Base-by-base conservation (phyloP, 2,797 vertebrate genomes). In the Arrhamphus sclerolepis region DNA sequence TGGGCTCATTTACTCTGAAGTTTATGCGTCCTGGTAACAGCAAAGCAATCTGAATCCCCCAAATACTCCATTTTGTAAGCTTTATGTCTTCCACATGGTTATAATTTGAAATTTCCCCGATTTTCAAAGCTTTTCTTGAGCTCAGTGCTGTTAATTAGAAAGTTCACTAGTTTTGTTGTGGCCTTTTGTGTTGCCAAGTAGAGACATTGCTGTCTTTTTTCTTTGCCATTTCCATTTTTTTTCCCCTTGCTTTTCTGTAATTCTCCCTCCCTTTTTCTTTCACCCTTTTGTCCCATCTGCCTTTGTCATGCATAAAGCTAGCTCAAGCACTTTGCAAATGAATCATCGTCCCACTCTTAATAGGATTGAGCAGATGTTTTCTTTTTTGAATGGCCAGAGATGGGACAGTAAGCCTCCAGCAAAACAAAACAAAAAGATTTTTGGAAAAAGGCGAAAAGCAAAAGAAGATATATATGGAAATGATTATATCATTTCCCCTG, bases 71-170 rank as follows among this genome's bases (percentile, higher is more conserved):
- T 83, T 80, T 72, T 84, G 69, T 77, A 71, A 65, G 80, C 85
- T 77, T 83, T 78, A 89, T 82, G 78, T 64, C 56, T 78, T 89
- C 80, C 88, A 86, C 72, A 89, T 91, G 89, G 86, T 90, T 91
- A 87, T 88, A 88, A 88, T 92, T 91, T 89, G 60, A 81, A 71
- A 85, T 90, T 89, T 90, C 86, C 65, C 44, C 17, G 19, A 66
- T 85, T 90, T 90, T 92, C 87, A 87, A 89, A 90, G 88, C 70
- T 87, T 85, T 84, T 82, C 72, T 77, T 65, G 56, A 79, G 71
- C 75, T 73, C 71, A 85, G 79, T 89, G 87, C 82, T 89, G 83
- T 87, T 92, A 89, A 93, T 93, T 92, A 91, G 75, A 90, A 89
- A 82, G 89, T 83, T 85, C 68, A 87, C 80, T 75, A 67, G 83